Evolutionary conservation across 2,797 vertebrate genomes (phyloP), one percentile per base, ranked within the genome.

Genomic region (Galagoides demidoff): DNA sequence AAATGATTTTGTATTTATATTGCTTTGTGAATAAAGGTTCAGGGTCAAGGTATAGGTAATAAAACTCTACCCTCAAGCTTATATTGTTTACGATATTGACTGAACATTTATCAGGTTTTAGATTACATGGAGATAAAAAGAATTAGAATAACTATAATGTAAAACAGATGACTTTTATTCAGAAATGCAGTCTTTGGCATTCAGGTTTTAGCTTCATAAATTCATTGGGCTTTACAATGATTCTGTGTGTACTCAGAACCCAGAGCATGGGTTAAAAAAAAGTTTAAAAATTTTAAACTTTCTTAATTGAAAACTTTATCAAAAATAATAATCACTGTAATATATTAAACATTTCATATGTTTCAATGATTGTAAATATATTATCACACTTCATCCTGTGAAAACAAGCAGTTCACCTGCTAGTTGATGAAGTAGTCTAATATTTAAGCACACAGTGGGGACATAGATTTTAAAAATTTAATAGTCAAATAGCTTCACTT

Each of bases 11-110:
- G 49, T 85, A 57, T 93, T 87, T 89, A 79, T 68, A 85, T 71
- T 90, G 39, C 64, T 88, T 91, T 93, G 59, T 85, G 68, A 89
- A 71, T 78, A 81, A 52, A 95, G 23, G 61, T 31, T 84, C 39
- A 87, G 66, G 66, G 78, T 82, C 73, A 64, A 57, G 57, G 17
- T 64, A 59, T 71, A 88, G 34, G 73, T 59, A 77, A 57, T 89
- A 76, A 93, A 92, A 89, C 10, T 43, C 9, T 85, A 76, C 23
- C 34, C 20, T 93, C 39, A 39, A 34, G 77, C 87, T 84, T 52
- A 73, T 27, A 68, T 52, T 78, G 45, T 84, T 71, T 71, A 1
- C 43, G 59, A n/a, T 73, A 55, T 82, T 89, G 45, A 77, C 27
- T 61, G 71, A 73, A 77, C 23, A 74, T 77, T 77, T 92, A 68